Base-by-base conservation (phyloP, 30 jellyfish, hydroid and myxozoan genomes). In the Hydra vulgaris region DNA sequence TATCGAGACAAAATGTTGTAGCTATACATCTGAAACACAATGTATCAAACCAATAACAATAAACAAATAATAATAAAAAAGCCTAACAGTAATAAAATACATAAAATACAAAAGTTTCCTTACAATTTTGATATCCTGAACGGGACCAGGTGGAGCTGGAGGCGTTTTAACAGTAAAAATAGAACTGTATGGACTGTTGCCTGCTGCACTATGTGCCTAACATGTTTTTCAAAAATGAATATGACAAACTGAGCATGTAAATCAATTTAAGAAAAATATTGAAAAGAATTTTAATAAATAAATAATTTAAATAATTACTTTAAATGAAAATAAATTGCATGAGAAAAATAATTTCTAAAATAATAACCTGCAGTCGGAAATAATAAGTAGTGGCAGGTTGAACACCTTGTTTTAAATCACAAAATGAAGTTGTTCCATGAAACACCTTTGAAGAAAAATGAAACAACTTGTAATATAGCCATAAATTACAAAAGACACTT, bases 191-290 rank as follows among this genome's bases (percentile, higher is more conserved):
- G 89, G 83, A 82, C 98, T 91, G 25, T 87, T 78, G 16, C 98
- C 98, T 17, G 98, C 98, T 22, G 79, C 56, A 77, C 98, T 91
- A 18, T 69, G 88, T 15, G 98, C 98, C 98, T 91, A 69, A 8
- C 15, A 1, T 1, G 21, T 40, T 5, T 40, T 3, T 3, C 61
- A 40, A n/a, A n/a, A n/a, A n/a, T n/a, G n/a, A n/a, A n/a, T n/a
- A n/a, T n/a, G n/a, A n/a, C n/a, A n/a, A n/a, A n/a, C n/a, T n/a
- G n/a, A n/a, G n/a, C n/a, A n/a, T n/a, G n/a, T n/a, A n/a, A n/a
- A n/a, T n/a, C n/a, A n/a, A n/a, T n/a, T n/a, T n/a, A n/a, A n/a
- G 26, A 56, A 53, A 80, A 70, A 80, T 23, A 73, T 69, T 22
- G 16, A 26, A 72, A 27, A 17, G 21, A 7, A 72, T 26, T 86